Base-by-base conservation (phyloP, 2,888 invertebrate genomes). In the Apeira syringaria region DNA sequence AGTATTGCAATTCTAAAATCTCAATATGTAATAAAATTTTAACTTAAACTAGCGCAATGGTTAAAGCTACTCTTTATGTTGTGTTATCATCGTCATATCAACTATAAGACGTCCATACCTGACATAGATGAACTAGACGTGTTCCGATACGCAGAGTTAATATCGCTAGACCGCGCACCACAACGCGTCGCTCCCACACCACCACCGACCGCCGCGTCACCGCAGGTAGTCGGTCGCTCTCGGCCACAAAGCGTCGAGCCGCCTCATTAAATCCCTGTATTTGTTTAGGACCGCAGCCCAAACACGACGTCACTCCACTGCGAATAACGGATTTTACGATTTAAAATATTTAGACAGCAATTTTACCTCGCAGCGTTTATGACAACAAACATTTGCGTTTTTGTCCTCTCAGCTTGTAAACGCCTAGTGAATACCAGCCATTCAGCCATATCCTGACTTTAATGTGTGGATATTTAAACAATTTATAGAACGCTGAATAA, bases 231-330 rank as follows among this genome's bases (percentile, higher is more conserved):
- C 26, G 44, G 48, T 41, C 38, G 45, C 50, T 43, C 42, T 52
- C 60, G 48, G 53, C 40, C 32, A 43, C 45, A 58, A 13, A 11
- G 53, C 63, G 58, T 65, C 56, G 63, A 66, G 74, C 66, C 68
- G 75, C 72, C 82, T 85, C 86, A 85, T 87, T 84, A 85, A 83
- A 79, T 78, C 74, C 65, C 67, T 69, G 60, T 86, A 83, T 88
- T 86, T 88, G 76, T 75, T 88, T 85, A 86, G 86, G 86, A 82
- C 80, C 77, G 60, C 74, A 71, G 68, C 74, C 72, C 79, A 80
- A 86, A 84, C 79, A 80, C 69, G 72, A 80, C 68, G 75, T 79
- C 79, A 78, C 74, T 78, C 76, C 69, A 57, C 64, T 66, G 72
- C 70, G 74, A 79, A 79, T 80, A 85, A 79, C 80, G 74, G 79